phyloP scores from a whole-genome alignment of 2,113 vertebrate genomes.

The Sapayoa aenigma region DNA sequence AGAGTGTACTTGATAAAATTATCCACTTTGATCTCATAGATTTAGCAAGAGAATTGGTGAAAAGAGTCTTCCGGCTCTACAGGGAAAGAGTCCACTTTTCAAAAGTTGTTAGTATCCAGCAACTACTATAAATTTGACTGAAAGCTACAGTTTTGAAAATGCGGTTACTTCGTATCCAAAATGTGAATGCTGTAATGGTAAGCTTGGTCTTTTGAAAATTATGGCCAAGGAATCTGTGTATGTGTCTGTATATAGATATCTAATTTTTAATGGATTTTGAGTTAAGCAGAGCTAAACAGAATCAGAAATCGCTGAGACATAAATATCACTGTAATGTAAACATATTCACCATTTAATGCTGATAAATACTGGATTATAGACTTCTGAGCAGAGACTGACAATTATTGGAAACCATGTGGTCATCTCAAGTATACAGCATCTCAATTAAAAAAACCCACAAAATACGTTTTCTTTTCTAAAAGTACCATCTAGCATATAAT shows the following conservation, averaged over 20 bases:
- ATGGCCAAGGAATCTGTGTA: neutral
- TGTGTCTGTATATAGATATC: neutral
- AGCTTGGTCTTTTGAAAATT: neutral
- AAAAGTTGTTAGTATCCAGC: neutral
- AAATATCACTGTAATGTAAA: conserved; percentile 42
- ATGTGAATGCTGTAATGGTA: neutral
- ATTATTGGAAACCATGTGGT: conserved; percentile 35
- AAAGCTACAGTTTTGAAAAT: neutral
- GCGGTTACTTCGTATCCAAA: neutral
- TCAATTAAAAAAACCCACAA: conserved; percentile 31
- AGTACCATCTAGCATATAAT: conserved; percentile 48
- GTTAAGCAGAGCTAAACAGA: neutral
- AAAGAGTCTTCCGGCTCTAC: neutral
- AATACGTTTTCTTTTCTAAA: conserved; percentile 12
- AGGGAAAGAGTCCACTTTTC: neutral
- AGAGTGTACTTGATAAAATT: neutral
- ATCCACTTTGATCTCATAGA: neutral
- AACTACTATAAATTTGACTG: neutral
- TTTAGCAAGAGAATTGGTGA: neutral
- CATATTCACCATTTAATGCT: conserved; percentile 38
- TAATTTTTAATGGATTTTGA: conserved; percentile 19
- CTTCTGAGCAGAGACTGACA: conserved; percentile 19
- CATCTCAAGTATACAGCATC: conserved; percentile 18
- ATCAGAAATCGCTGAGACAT: conserved; percentile 13
- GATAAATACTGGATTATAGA: conserved; percentile 44